Percentiles rank a stretch among this genome's conserved stretches.
phyloP scores from a whole-genome alignment of 2,888 invertebrate genomes.

The Laspeyria flexula region DNA sequence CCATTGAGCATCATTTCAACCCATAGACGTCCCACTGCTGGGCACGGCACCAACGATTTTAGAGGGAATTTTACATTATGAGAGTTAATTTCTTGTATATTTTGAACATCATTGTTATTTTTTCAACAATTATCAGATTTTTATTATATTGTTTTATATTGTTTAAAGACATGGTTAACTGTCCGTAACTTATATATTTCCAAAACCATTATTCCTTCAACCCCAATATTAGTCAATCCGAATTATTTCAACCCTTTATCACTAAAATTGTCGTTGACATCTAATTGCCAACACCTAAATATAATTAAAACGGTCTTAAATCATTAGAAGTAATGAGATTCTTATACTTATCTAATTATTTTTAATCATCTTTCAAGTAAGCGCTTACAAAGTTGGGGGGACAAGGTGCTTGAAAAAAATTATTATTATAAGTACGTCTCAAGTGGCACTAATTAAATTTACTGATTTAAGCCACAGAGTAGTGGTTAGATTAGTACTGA shows the following conservation, averaged over 20 bases:
- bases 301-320: slow-evolving; percentile 2
- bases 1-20: too few relatives aligned
- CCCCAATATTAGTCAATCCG: not conserved
- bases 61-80: too few relatives aligned
- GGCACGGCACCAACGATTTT: too few relatives aligned
- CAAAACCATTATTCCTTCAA: too few relatives aligned
- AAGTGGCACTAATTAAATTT: slow-evolving; percentile 36
- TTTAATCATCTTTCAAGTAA: slow-evolving; percentile 34
- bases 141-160: too few relatives aligned
- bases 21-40: too few relatives aligned
- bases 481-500: not conserved
- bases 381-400: slow-evolving; percentile 17
- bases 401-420: slow-evolving; percentile 16
- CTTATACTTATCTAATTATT: slow-evolving; percentile 30
- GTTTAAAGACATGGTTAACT: too few relatives aligned
- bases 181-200: too few relatives aligned
- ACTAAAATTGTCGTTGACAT: slow-evolving; percentile 6
- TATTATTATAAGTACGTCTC: slow-evolving; percentile 9
- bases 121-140: too few relatives aligned
- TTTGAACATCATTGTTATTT: too few relatives aligned
- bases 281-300: slow-evolving; percentile 10
- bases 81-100: too few relatives aligned
- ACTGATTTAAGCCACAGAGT: slow-evolving; percentile 11
- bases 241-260: slow-evolving; percentile 6
- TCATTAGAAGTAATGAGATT: slow-evolving; percentile 28